phyloP scores from a whole-genome alignment of 2,113 vertebrate species.

The Nanorana parkeri region DNA sequence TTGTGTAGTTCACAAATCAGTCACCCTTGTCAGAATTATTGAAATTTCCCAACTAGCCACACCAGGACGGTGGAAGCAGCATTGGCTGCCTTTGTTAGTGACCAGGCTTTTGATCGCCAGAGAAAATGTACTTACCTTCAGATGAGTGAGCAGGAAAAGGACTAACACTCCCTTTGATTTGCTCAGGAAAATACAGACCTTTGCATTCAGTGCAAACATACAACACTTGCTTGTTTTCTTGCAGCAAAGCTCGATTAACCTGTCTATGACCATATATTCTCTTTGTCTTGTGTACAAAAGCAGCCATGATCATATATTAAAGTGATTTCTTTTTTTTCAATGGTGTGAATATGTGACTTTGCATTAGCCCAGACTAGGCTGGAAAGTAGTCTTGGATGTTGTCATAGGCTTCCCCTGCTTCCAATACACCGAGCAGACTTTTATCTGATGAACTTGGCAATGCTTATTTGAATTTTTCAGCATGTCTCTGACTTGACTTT shows the following conservation, averaged over 20 bases:
- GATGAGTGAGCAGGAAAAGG: conserved; percentile 88
- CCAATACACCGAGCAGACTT: background rate
- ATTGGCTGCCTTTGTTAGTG: conserved; percentile 85
- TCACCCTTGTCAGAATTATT: conserved; percentile 88
- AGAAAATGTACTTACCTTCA: conserved; percentile 90
- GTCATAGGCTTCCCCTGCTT: background rate
- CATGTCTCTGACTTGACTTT: background rate
- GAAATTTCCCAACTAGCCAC: conserved; percentile 84
- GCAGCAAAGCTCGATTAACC: conserved; percentile 85
- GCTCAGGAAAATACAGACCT: conserved; percentile 87
- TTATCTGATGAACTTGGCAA: background rate
- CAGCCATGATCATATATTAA: conserved; percentile 82
- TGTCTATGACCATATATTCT: conserved; percentile 79
- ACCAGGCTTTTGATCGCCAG: conserved; percentile 87
- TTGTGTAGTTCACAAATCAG: conserved; percentile 85
- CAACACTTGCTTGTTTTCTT: conserved; percentile 86
- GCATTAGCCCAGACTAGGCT: conserved; percentile 61
- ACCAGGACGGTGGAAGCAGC: conserved; percentile 83
- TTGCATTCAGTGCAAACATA: conserved; percentile 89
- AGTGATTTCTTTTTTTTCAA: conserved; percentile 73
- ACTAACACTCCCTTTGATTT: conserved; percentile 88
- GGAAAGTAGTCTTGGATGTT: background rate
- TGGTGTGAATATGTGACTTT: conserved; percentile 74
- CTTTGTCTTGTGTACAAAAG: conserved; percentile 80
- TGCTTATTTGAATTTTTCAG: conserved; percentile 6